These are phyloP conservation scores for Notocelia uddmanniana DNA, from an alignment of 2,888 invertebrate species.

Conservation along the genomic window DNA sequence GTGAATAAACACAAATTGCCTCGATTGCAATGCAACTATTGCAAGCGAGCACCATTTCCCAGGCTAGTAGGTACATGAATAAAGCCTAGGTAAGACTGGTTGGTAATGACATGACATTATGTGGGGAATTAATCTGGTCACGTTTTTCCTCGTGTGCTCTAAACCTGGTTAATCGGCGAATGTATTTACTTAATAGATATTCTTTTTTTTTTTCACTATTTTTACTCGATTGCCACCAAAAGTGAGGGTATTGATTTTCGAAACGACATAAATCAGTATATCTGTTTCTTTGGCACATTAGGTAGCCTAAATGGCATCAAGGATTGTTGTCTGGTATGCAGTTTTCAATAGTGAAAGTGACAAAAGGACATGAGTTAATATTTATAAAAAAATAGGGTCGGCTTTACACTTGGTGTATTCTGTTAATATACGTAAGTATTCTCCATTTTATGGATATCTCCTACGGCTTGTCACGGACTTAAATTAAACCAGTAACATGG, in stretches of 20 bases:
- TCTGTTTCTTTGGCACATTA: background rate
- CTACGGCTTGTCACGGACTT: background rate
- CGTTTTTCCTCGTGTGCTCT: constrained; percentile 12
- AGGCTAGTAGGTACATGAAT: background rate
- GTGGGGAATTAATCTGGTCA: background rate
- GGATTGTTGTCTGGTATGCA: background rate
- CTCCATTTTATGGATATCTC: background rate
- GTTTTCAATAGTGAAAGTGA: background rate
- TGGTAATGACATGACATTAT: constrained; percentile 11
- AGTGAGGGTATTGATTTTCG: background rate
- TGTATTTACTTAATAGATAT: background rate
- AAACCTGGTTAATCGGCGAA: background rate
- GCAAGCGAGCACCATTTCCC: background rate
- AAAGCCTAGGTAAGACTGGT: constrained; percentile 16
- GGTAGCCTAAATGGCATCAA: background rate
- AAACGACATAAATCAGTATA: too few species aligned
- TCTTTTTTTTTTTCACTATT: too few species aligned
- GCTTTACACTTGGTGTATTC: background rate
- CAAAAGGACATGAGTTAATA: background rate
- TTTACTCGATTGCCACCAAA: background rate
- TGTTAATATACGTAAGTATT: too few species aligned
- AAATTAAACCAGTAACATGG: constrained; percentile 1
- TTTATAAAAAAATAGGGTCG: background rate
- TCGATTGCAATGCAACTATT: too few species aligned
- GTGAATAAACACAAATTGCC: background rate